phyloP scores from a whole-genome alignment of 2,888 invertebrate species.

The Mamestra brassicae region DNA sequence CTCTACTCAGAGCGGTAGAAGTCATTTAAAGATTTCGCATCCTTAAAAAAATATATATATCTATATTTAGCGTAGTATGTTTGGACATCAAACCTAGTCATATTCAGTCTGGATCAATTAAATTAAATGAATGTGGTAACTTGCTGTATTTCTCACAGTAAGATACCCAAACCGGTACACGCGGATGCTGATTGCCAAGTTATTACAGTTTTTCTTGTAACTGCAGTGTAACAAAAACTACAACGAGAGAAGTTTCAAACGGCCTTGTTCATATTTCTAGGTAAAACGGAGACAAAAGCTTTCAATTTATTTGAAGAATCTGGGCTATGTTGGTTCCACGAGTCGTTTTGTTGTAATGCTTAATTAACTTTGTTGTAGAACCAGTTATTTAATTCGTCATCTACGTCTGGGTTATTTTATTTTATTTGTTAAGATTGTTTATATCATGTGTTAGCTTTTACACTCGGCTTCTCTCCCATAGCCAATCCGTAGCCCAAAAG shows the following conservation, averaged over 20 bases:
- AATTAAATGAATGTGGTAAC: slow-evolving; percentile 24
- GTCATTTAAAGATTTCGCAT: no score
- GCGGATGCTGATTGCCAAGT: neutral
- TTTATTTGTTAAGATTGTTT: neutral
- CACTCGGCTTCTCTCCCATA: no score
- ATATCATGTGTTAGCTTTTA: no score
- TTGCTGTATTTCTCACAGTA: slow-evolving; percentile 31
- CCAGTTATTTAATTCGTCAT: slow-evolving; percentile 1
- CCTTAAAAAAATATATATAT: no score
- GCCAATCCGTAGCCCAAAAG: no score
- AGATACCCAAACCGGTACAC: slow-evolving; percentile 33
- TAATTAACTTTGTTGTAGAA: slow-evolving; percentile 14
- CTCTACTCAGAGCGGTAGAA: no score
- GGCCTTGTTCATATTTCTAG: slow-evolving; percentile 42
- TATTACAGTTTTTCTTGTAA: slow-evolving; percentile 41
- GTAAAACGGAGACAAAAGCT: slow-evolving; percentile 23
- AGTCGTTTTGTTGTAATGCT: slow-evolving; percentile 7
- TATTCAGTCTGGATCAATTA: neutral
- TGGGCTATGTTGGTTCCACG: slow-evolving; percentile 20
- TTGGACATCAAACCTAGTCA: neutral
- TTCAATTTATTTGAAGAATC: slow-evolving; percentile 30
- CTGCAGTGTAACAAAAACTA: slow-evolving; percentile 38
- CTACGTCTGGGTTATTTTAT: neutral
- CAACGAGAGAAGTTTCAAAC: slow-evolving; percentile 22
- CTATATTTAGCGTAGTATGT: neutral